phyloP scores from a whole-genome alignment of 2,888 invertebrate genomes.

The Leucozona laternaria region DNA sequence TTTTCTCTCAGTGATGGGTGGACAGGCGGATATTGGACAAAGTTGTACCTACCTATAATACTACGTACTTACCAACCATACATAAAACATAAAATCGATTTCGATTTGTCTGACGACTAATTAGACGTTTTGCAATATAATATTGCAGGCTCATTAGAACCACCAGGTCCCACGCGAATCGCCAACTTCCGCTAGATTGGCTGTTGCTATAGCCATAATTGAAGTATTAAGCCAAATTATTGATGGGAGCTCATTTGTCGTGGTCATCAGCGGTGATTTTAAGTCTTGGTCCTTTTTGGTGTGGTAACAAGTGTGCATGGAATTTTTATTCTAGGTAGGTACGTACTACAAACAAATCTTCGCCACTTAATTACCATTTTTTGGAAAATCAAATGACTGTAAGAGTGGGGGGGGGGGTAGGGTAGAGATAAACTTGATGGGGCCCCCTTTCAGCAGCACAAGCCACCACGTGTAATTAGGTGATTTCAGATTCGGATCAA shows the following conservation, averaged over 20 bases:
- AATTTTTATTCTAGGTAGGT: conserved; percentile 55
- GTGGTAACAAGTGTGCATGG: conserved; percentile 40
- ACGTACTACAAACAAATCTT: conserved; percentile 35
- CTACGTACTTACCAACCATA: not conserved
- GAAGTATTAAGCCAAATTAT: conserved; percentile 60
- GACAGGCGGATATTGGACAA: not conserved
- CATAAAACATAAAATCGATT: conserved; percentile 55
- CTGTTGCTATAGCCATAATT: conserved; percentile 25
- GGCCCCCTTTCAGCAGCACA: not conserved
- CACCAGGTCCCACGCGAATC: conserved; percentile 40
- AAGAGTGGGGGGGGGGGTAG: not conserved
- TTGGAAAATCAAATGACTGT: conserved; percentile 16
- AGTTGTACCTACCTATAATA: not conserved
- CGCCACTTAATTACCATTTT: conserved; percentile 51
- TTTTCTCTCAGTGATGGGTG: not conserved
- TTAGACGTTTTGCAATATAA: conserved; percentile 42
- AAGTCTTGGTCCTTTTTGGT: conserved; percentile 19
- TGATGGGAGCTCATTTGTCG: conserved; percentile 66
- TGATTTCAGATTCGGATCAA: conserved; percentile 60
- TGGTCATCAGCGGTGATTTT: conserved; percentile 49
- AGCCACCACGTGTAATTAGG: conserved; percentile 53
- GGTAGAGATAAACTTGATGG: not conserved
- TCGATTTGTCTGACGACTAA: conserved; percentile 60
- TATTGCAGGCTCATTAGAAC: conserved; percentile 34
- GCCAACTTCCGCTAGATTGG: conserved; percentile 6